Evolutionary conservation across 2,888 invertebrate species (phyloP), one percentile per base, ranked within the genome.

Genomic region (Panzeria rudis): DNA sequence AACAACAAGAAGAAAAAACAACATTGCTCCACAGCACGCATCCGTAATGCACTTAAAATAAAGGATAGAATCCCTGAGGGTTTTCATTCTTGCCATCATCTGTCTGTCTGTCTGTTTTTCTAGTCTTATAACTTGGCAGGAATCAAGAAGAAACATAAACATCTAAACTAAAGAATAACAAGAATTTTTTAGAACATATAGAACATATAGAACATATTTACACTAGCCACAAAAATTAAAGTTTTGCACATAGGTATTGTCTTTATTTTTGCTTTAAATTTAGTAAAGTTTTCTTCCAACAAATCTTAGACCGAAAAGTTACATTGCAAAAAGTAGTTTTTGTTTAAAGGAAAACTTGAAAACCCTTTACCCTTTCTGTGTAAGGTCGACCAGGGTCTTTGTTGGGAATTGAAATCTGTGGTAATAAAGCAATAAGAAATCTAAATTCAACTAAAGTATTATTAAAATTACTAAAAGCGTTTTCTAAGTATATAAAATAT

Each of bases 1-100:
- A 54, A 41, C 50, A 68, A 66, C 15, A 59, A 17, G 23, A 73
- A 52, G 29, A 56, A 44, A 20, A 38, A 54, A 29, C 17, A 84
- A 78, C 69, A 66, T 78, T 11, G 23, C 64, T 71, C 64, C 56
- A 71, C 71, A 75, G 44, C 75, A 85, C 75, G 78, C 85, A 85
- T 78, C 82, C 71, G 82, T 85, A 85, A 85, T 82, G 82, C 69
- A 82, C 82, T 82, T 79, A 75, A 77, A 85, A 50, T 52, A 75
- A 82, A 82, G 82, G 66, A 82, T 59, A 56, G 25, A 41, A 50
- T 77, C 56, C 82, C 71, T 41, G 3, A 54, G 76, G 76, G 41
- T 41, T 66, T 71, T 59, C 11, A 35, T 66, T 59, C 38, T 41
- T 29, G 64, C 38, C 15, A 20, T 20, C 7, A 23, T 15, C 3